phyloP scores from a whole-genome alignment of 2,113 vertebrate genomes.

The Eubucco bourcierii region DNA sequence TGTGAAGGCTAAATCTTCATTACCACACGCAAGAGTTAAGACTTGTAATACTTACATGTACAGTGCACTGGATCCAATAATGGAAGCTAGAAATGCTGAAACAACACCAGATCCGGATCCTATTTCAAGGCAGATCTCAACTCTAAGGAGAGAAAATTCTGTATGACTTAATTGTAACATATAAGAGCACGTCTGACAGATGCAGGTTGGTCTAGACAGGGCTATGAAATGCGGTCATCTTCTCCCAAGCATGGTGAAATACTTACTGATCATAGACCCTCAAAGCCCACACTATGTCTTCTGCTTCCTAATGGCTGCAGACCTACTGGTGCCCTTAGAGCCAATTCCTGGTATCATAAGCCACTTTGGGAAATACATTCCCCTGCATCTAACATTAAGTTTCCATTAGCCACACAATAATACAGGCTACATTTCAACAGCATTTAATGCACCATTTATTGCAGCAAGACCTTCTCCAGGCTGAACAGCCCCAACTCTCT shows the following conservation, averaged over 20 bases:
- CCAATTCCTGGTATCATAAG: background rate
- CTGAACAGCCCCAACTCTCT: background rate
- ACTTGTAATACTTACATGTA: conserved; percentile 83
- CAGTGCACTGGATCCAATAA: conserved; percentile 82
- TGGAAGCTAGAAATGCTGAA: conserved; percentile 87
- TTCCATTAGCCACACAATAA: background rate
- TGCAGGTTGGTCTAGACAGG: fast-evolving
- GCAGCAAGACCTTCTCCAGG: background rate
- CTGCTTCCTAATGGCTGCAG: background rate
- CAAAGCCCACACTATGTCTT: fast-evolving
- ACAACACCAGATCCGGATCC: conserved; percentile 92
- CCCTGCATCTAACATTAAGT: background rate
- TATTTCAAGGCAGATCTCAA: conserved; percentile 89
- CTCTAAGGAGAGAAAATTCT: conserved; percentile 44
- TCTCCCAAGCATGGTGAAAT: background rate
- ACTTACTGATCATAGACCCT: too few species aligned
- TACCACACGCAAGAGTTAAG: background rate
- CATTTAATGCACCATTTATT: background rate
- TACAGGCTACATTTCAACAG: background rate
- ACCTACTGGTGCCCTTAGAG: background rate
- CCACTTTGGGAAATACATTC: background rate
- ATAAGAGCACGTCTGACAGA: background rate
- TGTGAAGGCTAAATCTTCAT: background rate
- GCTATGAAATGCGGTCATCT: fast-evolving
- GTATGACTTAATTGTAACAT: background rate